These are phyloP conservation scores for Drymonia ruficornis DNA, from an alignment of 2,888 invertebrate genomes.

Conservation along the genomic window DNA sequence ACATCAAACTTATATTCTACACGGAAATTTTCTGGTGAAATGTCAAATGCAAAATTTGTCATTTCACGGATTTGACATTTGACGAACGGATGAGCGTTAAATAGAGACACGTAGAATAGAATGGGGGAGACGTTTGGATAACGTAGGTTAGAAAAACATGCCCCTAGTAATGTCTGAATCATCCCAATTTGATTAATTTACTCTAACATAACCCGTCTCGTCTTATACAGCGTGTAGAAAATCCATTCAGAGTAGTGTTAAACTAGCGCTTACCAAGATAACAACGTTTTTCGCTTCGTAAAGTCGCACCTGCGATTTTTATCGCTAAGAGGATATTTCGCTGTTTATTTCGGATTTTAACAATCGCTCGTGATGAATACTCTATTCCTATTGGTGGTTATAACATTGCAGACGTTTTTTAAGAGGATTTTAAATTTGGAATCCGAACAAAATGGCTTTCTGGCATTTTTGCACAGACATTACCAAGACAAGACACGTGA, in stretches of 20 bases:
- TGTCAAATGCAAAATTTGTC: too few relatives aligned
- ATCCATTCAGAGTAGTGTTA: conserved; percentile 32
- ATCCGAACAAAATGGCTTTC: too few relatives aligned
- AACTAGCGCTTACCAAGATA: conserved; percentile 23
- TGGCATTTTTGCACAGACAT: too few relatives aligned
- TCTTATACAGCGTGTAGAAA: conserved; percentile 47
- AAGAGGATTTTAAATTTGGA: too few relatives aligned
- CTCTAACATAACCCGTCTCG: conserved; percentile 14
- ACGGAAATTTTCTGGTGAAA: too few relatives aligned
- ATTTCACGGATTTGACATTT: too few relatives aligned
- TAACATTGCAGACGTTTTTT: background rate
- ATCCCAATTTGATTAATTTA: conserved; percentile 4
- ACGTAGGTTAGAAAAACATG: too few relatives aligned
- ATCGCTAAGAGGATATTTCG: background rate
- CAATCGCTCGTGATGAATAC: background rate
- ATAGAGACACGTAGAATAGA: too few relatives aligned
- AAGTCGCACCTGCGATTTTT: conserved; percentile 28
- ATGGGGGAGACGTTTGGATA: too few relatives aligned
- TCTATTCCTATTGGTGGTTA: conserved; percentile 2
- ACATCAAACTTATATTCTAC: too few relatives aligned
- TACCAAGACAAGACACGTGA: too few relatives aligned
- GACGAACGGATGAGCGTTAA: too few relatives aligned
- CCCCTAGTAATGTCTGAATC: conserved; percentile 16
- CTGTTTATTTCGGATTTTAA: background rate
- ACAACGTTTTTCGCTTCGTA: conserved; percentile 23